Evolutionary conservation across 1,140 invertebrate species (phyloP).

Genomic region (Sipha flava): DNA sequence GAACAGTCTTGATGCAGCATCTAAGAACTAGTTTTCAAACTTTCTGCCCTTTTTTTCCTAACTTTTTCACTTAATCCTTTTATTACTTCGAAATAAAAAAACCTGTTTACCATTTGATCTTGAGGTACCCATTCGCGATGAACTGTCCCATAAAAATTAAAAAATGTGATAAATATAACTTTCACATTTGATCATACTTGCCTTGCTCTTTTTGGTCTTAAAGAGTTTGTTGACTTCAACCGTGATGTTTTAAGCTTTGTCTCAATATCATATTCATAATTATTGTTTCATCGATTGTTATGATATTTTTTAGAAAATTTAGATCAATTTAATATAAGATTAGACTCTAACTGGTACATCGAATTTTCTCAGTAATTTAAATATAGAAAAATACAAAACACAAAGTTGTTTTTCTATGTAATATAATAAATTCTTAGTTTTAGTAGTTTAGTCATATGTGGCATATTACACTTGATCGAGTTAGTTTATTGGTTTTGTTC

Average conservation of each 20-base stretch:
- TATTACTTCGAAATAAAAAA: constrained; percentile 35
- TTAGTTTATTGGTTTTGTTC: too few species aligned
- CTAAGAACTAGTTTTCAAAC: neutral
- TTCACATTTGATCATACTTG: constrained; percentile 6
- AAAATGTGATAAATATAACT: constrained; percentile 41
- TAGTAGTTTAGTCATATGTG: too few species aligned
- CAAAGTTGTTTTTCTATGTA: too few species aligned
- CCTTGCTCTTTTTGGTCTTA: neutral
- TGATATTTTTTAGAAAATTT: neutral
- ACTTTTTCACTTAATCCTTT: constrained; percentile 29
- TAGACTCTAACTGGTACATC: too few species aligned
- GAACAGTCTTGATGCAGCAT: constrained; percentile 36
- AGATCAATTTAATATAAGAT: too few species aligned
- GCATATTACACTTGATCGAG: too few species aligned
- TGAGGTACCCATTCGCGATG: neutral
- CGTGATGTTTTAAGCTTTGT: neutral
- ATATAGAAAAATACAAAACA: too few species aligned
- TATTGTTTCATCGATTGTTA: constrained; percentile 3
- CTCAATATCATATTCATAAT: neutral
- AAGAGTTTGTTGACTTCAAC: neutral
- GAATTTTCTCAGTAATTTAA: too few species aligned
- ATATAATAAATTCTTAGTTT: too few species aligned
- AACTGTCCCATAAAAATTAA: constrained; percentile 38
- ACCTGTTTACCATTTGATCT: constrained; percentile 34
- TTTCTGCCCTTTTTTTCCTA: neutral